A percentile compares a stretch with the other conserved stretches of the same genome.
Evolutionary conservation across 1,140 invertebrate genomes (phyloP).

Genomic region (Drosophila serrata): DNA sequence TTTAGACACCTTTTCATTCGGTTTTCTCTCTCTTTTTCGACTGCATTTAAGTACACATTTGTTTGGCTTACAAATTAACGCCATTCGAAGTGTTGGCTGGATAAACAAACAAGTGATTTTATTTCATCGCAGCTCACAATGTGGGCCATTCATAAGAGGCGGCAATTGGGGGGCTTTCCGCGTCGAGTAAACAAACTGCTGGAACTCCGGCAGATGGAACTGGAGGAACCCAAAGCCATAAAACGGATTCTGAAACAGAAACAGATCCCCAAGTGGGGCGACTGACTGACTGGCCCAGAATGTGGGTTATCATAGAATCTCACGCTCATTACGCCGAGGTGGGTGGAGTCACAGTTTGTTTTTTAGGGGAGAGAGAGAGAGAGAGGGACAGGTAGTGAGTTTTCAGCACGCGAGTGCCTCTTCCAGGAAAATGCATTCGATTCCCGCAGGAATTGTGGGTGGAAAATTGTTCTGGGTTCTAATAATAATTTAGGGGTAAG

Average conservation of each 20-base stretch:
- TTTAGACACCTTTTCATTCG: conserved; percentile 10
- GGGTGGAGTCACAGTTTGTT: conserved; percentile 19
- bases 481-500: conserved; percentile 17
- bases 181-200: conserved; percentile 43
- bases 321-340: conserved; percentile 45
- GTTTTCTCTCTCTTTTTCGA: conserved; percentile 11
- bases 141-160: conserved; percentile 75
- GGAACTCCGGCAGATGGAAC: conserved; percentile 21
- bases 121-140: conserved; percentile 56
- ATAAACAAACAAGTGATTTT: conserved; percentile 65
- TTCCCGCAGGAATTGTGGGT: neutral
- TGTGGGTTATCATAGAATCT: conserved; percentile 61
- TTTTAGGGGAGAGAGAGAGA: conserved; percentile 24
- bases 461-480: conserved; percentile 9
- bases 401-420: conserved; percentile 39
- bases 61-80: conserved; percentile 72
- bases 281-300: conserved; percentile 23
- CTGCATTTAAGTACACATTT: conserved; percentile 32
- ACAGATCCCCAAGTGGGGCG: conserved; percentile 37
- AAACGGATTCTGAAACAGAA: conserved; percentile 22
- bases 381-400: conserved; percentile 8
- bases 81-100: conserved; percentile 52
- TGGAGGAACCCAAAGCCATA: conserved; percentile 12
- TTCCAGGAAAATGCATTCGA: conserved; percentile 39
- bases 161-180: conserved; percentile 48